Base-by-base conservation (phyloP, 1,140 invertebrate genomes). In the Hycleus cichorii region DNA sequence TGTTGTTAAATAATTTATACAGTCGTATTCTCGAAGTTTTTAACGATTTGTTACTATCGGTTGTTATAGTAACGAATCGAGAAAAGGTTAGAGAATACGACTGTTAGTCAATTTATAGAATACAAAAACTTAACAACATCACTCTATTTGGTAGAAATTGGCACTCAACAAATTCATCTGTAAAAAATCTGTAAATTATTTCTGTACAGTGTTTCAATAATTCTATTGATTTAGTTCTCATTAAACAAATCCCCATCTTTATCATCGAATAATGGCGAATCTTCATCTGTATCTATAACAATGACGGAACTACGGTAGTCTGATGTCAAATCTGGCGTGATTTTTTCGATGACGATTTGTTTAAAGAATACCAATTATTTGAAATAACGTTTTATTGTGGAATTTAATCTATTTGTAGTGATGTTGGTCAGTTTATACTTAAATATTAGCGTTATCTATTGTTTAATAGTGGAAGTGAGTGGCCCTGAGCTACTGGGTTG, bases 401-500 rank as follows among this genome's bases (percentile, higher is more conserved):
- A 32, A 32, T 5, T 32, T 32, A 32, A 32, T 32, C 32, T 32
- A 7, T 32, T 5, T 32, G 2, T 11, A 45, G 51, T 53, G 51
- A 53, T 53, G 51, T 53, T 53, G 51, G 51, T 53, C 51, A 53
- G 51, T 53, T 53, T 53, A 53, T 45, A 53, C 39, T 45, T 53
- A 53, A 45, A 53, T 45, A 55, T 7, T 42, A 39, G 39, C 39
- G 6, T 7, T 6, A 39, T 62, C 50, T 65, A 63, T 65, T 60
- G 60, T 65, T 60, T 64, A 62, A 56, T 62, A 68, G 59, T 72
- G 68, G 68, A 73, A 74, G 68, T 74, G 72, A 71, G 71, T 71
- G 72, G 65, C 71, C 72, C 72, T 74, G 72, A 74, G 72, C 72
- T 74, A 74, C 72, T 70, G 69, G 18, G 18, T 18, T 18, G 18